These are phyloP conservation scores for Psilanteris sp. DNA, from an alignment of 1,140 invertebrate species.

Conservation along the genomic window DNA sequence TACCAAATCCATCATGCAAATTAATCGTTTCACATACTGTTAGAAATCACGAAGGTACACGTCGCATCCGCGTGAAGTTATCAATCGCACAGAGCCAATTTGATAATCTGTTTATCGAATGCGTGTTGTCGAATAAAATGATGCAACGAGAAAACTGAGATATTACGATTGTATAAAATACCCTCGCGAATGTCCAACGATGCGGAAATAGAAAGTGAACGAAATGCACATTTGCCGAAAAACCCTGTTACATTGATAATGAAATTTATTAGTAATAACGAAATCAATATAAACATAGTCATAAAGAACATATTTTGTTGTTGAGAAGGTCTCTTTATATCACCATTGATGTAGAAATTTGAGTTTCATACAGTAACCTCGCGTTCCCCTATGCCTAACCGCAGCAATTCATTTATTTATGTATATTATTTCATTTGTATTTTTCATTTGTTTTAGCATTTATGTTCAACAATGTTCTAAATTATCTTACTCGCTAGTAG, in stretches of 20 bases:
- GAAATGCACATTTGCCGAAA: slow-evolving; percentile 21
- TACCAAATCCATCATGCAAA: slow-evolving; percentile 46
- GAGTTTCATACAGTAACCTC: slow-evolving; percentile 49
- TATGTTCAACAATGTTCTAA: slow-evolving; percentile 59
- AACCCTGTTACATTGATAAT: slow-evolving; percentile 36
- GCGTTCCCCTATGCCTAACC: slow-evolving; percentile 35
- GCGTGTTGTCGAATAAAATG: too few species aligned
- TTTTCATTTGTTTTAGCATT: slow-evolving; percentile 50
- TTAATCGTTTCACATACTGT: slow-evolving; percentile 7
- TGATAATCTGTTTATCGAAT: too few species aligned
- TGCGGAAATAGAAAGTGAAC: slow-evolving; percentile 22
- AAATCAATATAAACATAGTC: slow-evolving; percentile 45
- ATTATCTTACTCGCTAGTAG: slow-evolving; percentile 56
- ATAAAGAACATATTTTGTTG: slow-evolving; percentile 40
- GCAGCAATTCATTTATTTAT: slow-evolving; percentile 49
- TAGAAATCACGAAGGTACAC: slow-evolving; percentile 20
- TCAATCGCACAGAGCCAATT: too few species aligned
- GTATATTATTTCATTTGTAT: slow-evolving; percentile 45
- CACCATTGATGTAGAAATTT: slow-evolving; percentile 56
- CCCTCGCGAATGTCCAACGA: slow-evolving; percentile 12
- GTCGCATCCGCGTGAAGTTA: too few species aligned
- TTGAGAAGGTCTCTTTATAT: slow-evolving; percentile 42
- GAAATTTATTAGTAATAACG: slow-evolving; percentile 41
- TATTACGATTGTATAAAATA: background rate
- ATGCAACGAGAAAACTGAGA: too few species aligned